Evolutionary conservation across 2,113 vertebrate genomes (phyloP), one percentile per base, ranked within the genome.

Genomic region (Polypterus senegalus): DNA sequence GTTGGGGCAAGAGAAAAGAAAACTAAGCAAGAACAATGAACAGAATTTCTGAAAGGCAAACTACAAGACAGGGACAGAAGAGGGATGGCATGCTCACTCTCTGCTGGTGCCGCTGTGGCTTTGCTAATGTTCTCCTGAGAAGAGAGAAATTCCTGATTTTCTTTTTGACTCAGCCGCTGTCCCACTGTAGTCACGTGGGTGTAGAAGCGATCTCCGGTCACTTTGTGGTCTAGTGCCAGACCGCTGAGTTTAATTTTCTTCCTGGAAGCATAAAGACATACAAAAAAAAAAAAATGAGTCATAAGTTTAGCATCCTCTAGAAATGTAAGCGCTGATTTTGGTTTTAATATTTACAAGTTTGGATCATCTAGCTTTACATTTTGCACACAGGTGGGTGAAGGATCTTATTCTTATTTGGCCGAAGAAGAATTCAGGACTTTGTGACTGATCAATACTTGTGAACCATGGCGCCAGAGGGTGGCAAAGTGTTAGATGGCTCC

Each of bases 121-220:
- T 51, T 51, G 49, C 9, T 9, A 7, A 51, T 9, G 49, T 51
- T 51, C 49, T 51, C 49, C 61, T 85, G 75, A 0, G 71, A 68
- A 3, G 83, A 72, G 57, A 70, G 75, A 27, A 47, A 51, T 1
- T 79, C 47, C 0, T 73, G 69, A 56, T 77, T 74, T 4, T 61
- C 75, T 73, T 81, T 80, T 70, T 78, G 78, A 59, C 67, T 87
- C 64, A 88, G 78, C 47, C 66, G 76, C 60, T 86, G 86, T 46
- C 81, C 81, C 67, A 83, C 77, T 0, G 54, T 59, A 10, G 77
- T 81, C 61, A 86, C 67, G 1, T 86, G 82, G 55, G 69, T 74
- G 64, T 86, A 75, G 63, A 83, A 85, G 6, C 73, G 78, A 61
- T 84, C 81, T 0, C 69, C 77, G 0, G 69, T 81, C 46, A 61